phyloP scores from a whole-genome alignment of 2,113 vertebrate species.

The Ceratotherium simum region DNA sequence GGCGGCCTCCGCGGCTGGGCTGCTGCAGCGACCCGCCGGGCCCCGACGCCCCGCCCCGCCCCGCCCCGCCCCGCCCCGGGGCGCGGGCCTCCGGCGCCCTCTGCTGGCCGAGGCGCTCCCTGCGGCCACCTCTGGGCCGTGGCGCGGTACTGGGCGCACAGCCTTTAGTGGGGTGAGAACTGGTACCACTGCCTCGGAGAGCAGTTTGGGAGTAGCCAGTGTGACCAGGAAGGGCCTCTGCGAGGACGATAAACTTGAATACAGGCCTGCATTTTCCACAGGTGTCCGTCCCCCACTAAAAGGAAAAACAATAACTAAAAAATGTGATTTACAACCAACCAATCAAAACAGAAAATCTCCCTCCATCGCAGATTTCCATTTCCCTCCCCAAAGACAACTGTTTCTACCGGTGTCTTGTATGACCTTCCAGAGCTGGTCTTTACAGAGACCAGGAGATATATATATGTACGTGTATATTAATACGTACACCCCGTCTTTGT shows the following conservation, averaged over 20 bases:
- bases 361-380: neutral
- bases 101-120: conserved; percentile 21
- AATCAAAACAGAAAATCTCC: neutral
- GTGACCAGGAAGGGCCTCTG: neutral
- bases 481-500: neutral
- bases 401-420: neutral
- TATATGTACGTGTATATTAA: neutral
- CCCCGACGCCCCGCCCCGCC: accelerated
- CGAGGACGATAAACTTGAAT: neutral
- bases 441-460: neutral
- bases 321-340: neutral
- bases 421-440: neutral
- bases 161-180: neutral
- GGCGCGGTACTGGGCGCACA: accelerated
- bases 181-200: neutral
- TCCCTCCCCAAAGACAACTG: neutral
- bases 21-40: accelerated
- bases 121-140: neutral
- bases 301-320: conserved; percentile 24
- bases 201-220: neutral
- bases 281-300: neutral
- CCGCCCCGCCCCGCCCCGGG: neutral
- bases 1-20: neutral
- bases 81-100: conserved; percentile 19
- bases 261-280: neutral